Base-by-base conservation (phyloP, 1,140 invertebrate species). In the Varroa destructor region DNA sequence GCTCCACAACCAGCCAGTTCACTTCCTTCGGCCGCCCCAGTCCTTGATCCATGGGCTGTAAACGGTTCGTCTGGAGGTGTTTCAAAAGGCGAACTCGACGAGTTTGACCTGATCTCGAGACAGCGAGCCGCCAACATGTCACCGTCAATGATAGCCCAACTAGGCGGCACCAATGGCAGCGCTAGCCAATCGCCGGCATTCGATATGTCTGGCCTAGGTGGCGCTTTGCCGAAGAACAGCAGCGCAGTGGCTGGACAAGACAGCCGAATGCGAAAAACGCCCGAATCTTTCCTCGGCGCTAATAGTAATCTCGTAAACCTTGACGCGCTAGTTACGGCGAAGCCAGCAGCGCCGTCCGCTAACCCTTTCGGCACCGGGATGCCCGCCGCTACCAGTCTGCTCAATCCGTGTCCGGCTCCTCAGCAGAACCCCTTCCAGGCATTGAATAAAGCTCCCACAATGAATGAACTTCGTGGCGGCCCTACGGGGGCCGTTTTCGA, bases 281-380 rank as follows among this genome's bases (percentile, higher is more conserved):
- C 93, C 6, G 89, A 92, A 75, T 87, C 86, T 75, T 96, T 97
- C 81, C 84, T 97, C 6, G 93, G 93, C 36, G 90, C 95, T 81
- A 96, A 96, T 81, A 92, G 89, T 37, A 85, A 87, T 75, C 84
- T 97, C 73, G 93, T 96, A 56, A 96, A 96, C 84, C 84, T 97
- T 77, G 93, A 97, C 81, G 92, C 94, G 82, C 84, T 97, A 77
- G 88, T 96, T 73, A 90, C 89, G 55, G 75, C 78, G 43, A 74
- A 77, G 72, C 73, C 72, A 51, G 70, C 74, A 54, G 73, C 61
- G 10, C 40, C 40, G 14, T 3, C 61, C 10, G 46, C 46, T 46
- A 67, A 67, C 46, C 61, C 61, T 12, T 67, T 67, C 61, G 61
- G 61, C 46, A 37, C 12, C 14, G 46, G 46, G 12, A 46, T 67